phyloP scores from a whole-genome alignment of 2,113 vertebrate species.

The Atherinomorus stipes region DNA sequence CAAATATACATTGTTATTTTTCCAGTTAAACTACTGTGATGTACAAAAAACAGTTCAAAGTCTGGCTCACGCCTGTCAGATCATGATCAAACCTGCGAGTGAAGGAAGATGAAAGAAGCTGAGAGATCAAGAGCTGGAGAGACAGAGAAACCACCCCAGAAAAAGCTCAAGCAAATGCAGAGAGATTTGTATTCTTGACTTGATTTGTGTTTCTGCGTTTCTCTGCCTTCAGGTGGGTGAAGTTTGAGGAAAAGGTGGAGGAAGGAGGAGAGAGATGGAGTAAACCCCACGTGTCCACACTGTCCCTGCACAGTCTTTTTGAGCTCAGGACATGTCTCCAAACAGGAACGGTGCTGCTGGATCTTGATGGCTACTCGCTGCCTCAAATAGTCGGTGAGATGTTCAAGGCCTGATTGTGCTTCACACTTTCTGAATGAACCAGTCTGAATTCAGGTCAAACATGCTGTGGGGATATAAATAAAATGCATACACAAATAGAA shows the following conservation, averaged over 20 bases:
- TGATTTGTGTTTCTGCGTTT: not conserved
- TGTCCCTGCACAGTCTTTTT: slow-evolving; percentile 97
- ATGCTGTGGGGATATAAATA: not conserved
- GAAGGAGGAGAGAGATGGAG: slow-evolving; percentile 98
- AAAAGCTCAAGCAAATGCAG: no score
- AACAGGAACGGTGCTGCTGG: slow-evolving; percentile 92
- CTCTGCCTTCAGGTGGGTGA: slow-evolving; percentile 90
- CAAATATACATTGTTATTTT: no score
- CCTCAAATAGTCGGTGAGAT: slow-evolving; percentile 94
- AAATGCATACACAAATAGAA: not conserved
- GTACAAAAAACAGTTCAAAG: no score
- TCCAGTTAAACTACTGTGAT: no score
- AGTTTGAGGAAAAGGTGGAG: slow-evolving; percentile 98
- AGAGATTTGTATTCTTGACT: slow-evolving; percentile 4
- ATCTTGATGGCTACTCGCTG: slow-evolving; percentile 91
- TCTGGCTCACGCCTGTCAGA: no score
- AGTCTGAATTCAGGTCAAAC: not conserved
- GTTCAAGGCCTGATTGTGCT: not conserved
- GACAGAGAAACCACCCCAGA: no score
- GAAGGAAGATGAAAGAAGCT: no score
- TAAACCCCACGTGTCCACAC: slow-evolving; percentile 95
- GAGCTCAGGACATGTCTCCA: slow-evolving; percentile 96
- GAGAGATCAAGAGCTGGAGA: no score
- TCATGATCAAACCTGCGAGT: no score
- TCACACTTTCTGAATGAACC: not conserved